Percentiles rank a stretch among this genome's conserved stretches.
Evolutionary conservation across 2,797 vertebrate species (phyloP).

Genomic region (Bovichtus diacanthus): DNA sequence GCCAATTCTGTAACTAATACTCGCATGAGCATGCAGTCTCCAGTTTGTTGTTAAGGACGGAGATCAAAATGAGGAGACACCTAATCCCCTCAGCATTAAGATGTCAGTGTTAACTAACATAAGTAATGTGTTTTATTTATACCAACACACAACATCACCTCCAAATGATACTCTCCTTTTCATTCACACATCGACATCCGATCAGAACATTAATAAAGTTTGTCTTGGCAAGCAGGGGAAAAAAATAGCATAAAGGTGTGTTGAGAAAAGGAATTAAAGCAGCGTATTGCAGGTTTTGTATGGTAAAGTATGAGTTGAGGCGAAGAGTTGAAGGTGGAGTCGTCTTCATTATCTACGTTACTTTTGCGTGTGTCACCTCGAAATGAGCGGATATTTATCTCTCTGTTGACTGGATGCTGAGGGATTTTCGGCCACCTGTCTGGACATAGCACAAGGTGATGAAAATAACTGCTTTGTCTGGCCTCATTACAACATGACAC

Average conservation of each 20-base stretch:
- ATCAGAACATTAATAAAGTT: background rate
- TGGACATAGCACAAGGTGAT: constrained; percentile 51
- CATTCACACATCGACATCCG: background rate
- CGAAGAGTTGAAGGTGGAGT: constrained; percentile 11
- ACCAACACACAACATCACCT: constrained; percentile 8
- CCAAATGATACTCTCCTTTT: background rate
- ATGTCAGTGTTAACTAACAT: constrained; percentile 37
- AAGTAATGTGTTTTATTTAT: constrained; percentile 51
- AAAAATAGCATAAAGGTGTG: background rate
- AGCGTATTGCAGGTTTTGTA: background rate
- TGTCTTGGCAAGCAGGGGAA: background rate
- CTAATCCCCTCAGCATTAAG: constrained; percentile 49
- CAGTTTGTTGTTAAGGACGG: constrained; percentile 11
- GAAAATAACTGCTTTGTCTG: constrained; percentile 54
- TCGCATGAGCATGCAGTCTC: background rate
- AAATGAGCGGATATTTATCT: constrained; percentile 50
- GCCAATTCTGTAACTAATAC: constrained; percentile 27
- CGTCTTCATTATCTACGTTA: constrained; percentile 30
- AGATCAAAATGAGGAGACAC: constrained; percentile 37
- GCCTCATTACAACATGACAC: constrained; percentile 59
- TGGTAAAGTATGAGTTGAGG: background rate
- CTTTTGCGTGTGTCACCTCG: constrained; percentile 29
- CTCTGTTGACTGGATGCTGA: constrained; percentile 23
- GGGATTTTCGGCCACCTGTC: constrained; percentile 46
- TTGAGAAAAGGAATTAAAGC: background rate